These are phyloP conservation scores for Gnatocerus cornutus DNA, from an alignment of 2,888 invertebrate species.

Conservation along the genomic window DNA sequence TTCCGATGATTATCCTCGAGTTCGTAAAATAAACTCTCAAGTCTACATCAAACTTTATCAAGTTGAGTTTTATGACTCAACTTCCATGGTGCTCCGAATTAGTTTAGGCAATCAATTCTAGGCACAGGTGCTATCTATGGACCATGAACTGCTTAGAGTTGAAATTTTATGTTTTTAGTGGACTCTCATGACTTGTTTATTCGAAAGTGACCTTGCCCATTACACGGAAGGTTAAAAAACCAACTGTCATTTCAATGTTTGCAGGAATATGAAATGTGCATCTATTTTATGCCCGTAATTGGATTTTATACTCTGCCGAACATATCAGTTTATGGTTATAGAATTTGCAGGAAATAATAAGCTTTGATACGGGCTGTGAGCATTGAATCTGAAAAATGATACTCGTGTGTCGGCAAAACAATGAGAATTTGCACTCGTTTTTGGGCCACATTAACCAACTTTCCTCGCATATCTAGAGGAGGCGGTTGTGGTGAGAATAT, in stretches of 20 bases:
- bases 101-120: conserved; percentile 38
- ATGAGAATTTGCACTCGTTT: background rate
- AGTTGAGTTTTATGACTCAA: conserved; percentile 34
- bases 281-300: conserved; percentile 25
- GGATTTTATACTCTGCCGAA: conserved; percentile 41
- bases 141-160: conserved; percentile 24
- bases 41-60: conserved; percentile 37
- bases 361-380: background rate
- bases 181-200: conserved; percentile 36
- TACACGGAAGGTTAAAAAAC: background rate
- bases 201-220: background rate
- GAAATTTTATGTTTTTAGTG: conserved; percentile 22
- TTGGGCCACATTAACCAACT: background rate
- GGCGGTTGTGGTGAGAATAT: conserved; percentile 6
- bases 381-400: background rate
- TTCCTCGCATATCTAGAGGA: too few relatives aligned
- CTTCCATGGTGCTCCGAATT: conserved; percentile 35
- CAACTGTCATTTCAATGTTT: conserved; percentile 16
- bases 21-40: conserved; percentile 39
- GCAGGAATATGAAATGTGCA: conserved; percentile 28
- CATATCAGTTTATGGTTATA: conserved; percentile 11
- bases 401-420: background rate
- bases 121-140: conserved; percentile 35
- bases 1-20: conserved; percentile 30
- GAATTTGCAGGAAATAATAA: conserved; percentile 12